phyloP scores from a whole-genome alignment of 2,888 invertebrate species.

The Cephus rjabovi region DNA sequence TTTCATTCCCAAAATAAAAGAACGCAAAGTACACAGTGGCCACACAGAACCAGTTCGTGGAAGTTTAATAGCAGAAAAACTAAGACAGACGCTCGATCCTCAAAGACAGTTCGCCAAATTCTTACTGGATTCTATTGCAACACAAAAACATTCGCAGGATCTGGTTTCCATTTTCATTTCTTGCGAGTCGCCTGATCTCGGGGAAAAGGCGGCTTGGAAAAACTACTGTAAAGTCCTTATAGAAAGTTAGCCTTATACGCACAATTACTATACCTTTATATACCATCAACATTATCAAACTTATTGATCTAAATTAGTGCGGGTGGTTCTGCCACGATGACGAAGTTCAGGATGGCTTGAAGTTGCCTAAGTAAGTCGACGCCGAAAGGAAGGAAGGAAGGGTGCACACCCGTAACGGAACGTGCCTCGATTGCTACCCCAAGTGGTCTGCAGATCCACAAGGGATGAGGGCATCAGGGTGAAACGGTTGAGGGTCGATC shows the following conservation, averaged over 20 bases:
- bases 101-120: not conserved
- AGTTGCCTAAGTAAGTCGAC: not conserved
- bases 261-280: not conserved
- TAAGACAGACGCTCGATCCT: not conserved
- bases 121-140: not conserved
- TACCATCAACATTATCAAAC: not conserved
- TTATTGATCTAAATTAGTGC: not conserved
- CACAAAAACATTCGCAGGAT: not conserved
- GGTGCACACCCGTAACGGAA: not conserved
- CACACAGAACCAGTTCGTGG: not conserved
- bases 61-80: not conserved
- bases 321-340: not conserved
- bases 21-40: not conserved
- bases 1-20: not conserved
- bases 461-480: not conserved
- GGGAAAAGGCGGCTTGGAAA: not conserved
- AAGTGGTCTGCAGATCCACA: not conserved
- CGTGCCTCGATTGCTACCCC: not conserved
- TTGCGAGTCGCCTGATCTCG: not conserved
- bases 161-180: not conserved
- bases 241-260: not conserved
- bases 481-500: not conserved
- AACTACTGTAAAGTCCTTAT: not conserved
- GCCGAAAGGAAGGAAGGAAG: not conserved
- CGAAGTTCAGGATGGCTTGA: not conserved